These are phyloP conservation scores for Drosophila vallismaia DNA, from an alignment of 2,888 invertebrate genomes.

Conservation along the genomic window DNA sequence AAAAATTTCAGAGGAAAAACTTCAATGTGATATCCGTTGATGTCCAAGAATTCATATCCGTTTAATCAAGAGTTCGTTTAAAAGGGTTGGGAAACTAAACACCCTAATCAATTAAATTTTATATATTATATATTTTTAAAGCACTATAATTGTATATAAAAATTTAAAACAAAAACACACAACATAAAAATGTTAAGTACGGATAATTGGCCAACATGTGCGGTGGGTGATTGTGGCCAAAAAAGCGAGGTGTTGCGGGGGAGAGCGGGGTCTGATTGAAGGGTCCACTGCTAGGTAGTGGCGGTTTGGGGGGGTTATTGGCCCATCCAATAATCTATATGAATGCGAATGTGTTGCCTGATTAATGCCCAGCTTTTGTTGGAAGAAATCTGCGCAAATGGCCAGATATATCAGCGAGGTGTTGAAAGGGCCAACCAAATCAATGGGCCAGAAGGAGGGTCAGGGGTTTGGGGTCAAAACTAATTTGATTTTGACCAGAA, in stretches of 20 bases:
- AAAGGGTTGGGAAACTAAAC: slow-evolving; percentile 2
- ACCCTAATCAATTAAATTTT: too few species aligned
- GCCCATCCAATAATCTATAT: slow-evolving; percentile 22
- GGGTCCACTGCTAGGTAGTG: slow-evolving; percentile 3
- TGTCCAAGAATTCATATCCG: slow-evolving; percentile 44
- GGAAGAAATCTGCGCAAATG: slow-evolving; percentile 49
- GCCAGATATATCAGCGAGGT: slow-evolving; percentile 34
- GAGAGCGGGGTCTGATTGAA: slow-evolving; percentile 4
- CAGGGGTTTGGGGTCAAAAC: neutral
- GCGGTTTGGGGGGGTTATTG: neutral
- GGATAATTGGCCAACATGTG: slow-evolving; percentile 64
- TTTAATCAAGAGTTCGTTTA: slow-evolving; percentile 35
- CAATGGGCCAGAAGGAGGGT: neutral
- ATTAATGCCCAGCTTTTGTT: slow-evolving; percentile 57
- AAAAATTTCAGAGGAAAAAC: slow-evolving; percentile 10
- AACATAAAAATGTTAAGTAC: slow-evolving; percentile 60
- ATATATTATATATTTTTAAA: too few species aligned
- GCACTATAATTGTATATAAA: neutral
- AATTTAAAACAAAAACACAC: slow-evolving; percentile 34
- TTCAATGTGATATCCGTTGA: slow-evolving; percentile 20
- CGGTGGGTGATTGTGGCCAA: slow-evolving; percentile 28
- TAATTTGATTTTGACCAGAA: slow-evolving; percentile 30
- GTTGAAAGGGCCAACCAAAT: slow-evolving; percentile 18
- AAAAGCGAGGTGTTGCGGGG: neutral
- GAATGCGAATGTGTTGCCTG: slow-evolving; percentile 41